Evolutionary conservation across 2,888 invertebrate species (phyloP).

Genomic region (Notodromas monacha): DNA sequence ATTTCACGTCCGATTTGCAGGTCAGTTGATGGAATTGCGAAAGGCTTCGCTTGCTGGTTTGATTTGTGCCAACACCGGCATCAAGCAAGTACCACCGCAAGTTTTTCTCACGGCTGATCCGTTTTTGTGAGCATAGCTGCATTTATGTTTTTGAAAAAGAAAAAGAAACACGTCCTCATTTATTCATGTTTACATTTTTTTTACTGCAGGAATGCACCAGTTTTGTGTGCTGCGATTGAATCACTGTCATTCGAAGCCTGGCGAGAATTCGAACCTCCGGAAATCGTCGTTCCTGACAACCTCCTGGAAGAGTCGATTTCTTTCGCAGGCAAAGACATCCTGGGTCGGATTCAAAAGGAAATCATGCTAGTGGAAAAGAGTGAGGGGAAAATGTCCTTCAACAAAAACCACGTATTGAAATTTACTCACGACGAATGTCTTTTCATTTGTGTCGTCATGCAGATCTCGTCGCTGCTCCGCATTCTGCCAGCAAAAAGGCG

Average conservation of each 20-base stretch:
- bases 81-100: background rate
- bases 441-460: slow-evolving; percentile 1
- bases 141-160: too few relatives aligned
- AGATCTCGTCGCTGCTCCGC: background rate
- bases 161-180: too few relatives aligned
- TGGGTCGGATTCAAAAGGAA: background rate
- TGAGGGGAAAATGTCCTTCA: background rate
- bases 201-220: slow-evolving; percentile 15
- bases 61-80: background rate
- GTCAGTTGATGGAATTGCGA: background rate
- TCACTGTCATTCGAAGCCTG: slow-evolving; percentile 15
- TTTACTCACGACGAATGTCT: background rate
- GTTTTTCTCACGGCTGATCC: background rate
- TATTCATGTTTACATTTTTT: too few relatives aligned
- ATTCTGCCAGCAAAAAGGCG: background rate
- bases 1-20: too few relatives aligned
- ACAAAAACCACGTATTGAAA: background rate
- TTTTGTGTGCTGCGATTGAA: slow-evolving; percentile 15
- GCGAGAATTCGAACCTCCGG: slow-evolving; percentile 13
- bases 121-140: too few relatives aligned
- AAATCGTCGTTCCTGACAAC: background rate
- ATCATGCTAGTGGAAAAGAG: background rate
- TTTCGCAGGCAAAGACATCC: background rate
- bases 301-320: background rate
- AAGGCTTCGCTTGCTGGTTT: background rate